Conservation (phyloP, 2,797 vertebrate genomes). For the Pangasius macronema region DNA sequence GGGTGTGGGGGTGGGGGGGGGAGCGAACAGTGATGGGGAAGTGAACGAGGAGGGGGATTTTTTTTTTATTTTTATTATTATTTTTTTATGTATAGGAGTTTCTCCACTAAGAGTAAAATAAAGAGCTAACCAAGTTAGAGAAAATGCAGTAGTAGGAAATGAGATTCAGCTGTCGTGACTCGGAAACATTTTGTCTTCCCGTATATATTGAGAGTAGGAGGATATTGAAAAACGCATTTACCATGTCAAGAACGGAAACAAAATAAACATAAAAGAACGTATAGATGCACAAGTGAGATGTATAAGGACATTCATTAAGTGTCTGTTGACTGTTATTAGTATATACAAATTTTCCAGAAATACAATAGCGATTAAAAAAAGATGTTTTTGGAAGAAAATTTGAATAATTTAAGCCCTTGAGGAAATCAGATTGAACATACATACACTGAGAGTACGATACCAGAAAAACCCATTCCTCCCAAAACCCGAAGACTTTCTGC, state of each 20-base stretch:
- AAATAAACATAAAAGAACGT: background rate
- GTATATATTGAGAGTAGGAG: background rate
- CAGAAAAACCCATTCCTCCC: background rate
- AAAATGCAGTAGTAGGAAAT: conserved; percentile 2
- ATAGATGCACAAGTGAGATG: background rate
- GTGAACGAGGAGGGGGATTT: no score
- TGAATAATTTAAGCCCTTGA: background rate
- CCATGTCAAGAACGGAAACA: background rate
- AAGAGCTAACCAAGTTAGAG: background rate
- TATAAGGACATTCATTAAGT: background rate
- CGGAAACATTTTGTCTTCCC: background rate
- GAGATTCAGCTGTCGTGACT: background rate
- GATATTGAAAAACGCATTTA: background rate
- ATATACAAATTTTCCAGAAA: background rate
- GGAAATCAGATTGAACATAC: background rate
- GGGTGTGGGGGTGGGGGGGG: no score
- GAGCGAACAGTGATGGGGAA: background rate
- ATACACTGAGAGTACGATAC: background rate
- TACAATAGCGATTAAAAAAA: background rate
- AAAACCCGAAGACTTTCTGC: background rate
- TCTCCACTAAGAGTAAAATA: conserved; percentile 14
- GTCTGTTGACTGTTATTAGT: no score
- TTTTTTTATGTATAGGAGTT: background rate
- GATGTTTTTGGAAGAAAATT: background rate
- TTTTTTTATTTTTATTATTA: no score